Conservation (phyloP, 2,113 vertebrate genomes). For the Chauna torquata region DNA sequence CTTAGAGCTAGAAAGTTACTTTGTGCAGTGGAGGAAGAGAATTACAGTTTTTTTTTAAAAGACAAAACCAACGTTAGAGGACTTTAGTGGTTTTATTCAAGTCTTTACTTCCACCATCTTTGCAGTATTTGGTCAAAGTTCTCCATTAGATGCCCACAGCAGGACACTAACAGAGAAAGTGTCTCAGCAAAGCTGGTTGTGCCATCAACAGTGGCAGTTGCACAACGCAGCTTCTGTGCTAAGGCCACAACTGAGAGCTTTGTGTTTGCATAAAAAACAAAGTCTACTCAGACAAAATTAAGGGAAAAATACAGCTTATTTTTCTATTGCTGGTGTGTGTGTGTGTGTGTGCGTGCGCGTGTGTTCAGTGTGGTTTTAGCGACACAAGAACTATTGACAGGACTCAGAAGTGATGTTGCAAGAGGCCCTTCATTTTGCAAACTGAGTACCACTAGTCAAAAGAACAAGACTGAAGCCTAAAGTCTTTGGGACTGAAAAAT, state of each 20-base stretch:
- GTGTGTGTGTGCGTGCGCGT: no score
- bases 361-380: background rate
- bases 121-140: background rate
- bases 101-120: background rate
- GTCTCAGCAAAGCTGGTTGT: background rate
- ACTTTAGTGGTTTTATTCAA: background rate
- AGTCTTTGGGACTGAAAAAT: background rate
- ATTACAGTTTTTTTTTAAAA: constrained; percentile 8
- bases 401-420: background rate
- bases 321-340: background rate
- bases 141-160: background rate
- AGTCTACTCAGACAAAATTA: background rate
- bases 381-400: background rate
- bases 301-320: background rate
- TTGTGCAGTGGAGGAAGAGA: background rate
- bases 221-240: background rate
- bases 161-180: background rate
- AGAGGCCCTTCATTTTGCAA: background rate
- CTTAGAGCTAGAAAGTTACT: background rate
- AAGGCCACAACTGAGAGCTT: background rate
- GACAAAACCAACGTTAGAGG: background rate
- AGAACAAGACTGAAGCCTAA: background rate
- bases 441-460: background rate
- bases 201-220: background rate
- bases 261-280: background rate